Evolutionary conservation across 2,888 invertebrate genomes (phyloP), one percentile per base, ranked within the genome.

Genomic region (Calameuta pallipes): DNA sequence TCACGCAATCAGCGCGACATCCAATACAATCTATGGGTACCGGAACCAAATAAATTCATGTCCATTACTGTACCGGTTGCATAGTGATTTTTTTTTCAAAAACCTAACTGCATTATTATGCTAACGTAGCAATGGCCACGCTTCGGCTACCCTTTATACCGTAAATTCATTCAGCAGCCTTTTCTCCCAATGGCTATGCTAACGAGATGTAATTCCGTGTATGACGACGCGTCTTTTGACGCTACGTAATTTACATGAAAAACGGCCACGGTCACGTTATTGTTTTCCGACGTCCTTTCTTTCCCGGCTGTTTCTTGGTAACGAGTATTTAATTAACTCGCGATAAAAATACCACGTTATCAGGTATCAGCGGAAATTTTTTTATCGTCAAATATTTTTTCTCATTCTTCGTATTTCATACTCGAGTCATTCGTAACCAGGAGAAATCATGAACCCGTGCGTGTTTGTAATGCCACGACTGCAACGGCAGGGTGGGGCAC

Each of bases 231-330:
- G 34, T 71, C 71, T 71, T 71, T 71, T 71, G 34, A 71, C 33
- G 71, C 71, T 71, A 33, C 3, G 78, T 75, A 78, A 85, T 84
- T 85, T 79, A 82, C 84, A 85, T 84, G 82, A 82, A 82, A 83
- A 82, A 83, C 76, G 76, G 70, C 70, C 15, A 11, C 41, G 37
- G 56, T 12, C 41, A 33, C 69, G 75, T 74, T 82, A 83, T 82
- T 80, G 82, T 83, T 80, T 82, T 81, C 80, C 82, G 82, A 84
- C 84, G 84, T 86, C 86, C 86, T 85, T 84, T 83, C 82, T 80
- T 81, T 9, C 56, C 4, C 15, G 1, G 41, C 41, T 56, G 56
- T 23, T 15, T 23, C 15, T 23, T 23, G 56, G 56, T 9, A 56
- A 56, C 23, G 56, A 56, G 56, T 9, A 56, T 56, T 56, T 23